A percentile compares a stretch with the other conserved stretches of the same genome.
Conservation (phyloP, 2,888 invertebrate species). For the Andrena hattorfiana region DNA sequence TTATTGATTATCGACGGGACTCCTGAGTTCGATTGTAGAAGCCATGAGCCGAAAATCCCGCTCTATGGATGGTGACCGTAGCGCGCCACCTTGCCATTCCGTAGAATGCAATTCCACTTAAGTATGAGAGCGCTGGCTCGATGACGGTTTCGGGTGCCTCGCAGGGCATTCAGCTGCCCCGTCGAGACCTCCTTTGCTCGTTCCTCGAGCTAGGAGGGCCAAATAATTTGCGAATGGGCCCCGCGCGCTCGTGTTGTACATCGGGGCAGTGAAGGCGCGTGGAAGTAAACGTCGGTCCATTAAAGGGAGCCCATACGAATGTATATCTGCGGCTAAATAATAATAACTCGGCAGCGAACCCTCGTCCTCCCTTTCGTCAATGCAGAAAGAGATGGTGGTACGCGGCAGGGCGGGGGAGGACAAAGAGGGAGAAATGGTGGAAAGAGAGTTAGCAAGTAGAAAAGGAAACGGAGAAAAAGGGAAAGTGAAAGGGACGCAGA, state of each 20-base stretch:
- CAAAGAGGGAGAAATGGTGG: not conserved
- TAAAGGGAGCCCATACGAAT: constrained; percentile 57
- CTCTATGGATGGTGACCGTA: not conserved
- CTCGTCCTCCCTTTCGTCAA: constrained; percentile 43
- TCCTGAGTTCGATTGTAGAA: constrained; percentile 7
- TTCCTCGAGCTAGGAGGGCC: constrained; percentile 19
- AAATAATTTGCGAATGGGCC: constrained; percentile 49
- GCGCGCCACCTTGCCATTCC: constrained; percentile 17
- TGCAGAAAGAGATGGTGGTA: constrained; percentile 12
- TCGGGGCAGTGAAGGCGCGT: constrained; percentile 24
- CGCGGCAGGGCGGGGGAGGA: constrained; percentile 11
- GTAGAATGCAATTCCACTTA: constrained; percentile 39
- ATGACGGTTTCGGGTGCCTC: constrained; percentile 36
- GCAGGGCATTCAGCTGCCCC: constrained; percentile 39
- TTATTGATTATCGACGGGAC: constrained; percentile 22
- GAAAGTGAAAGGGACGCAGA: not conserved
- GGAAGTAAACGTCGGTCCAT: constrained; percentile 64
- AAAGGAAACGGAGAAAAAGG: not conserved
- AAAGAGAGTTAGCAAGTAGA: constrained; percentile 9
- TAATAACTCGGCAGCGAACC: constrained; percentile 63
- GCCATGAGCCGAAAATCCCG: constrained; percentile 1
- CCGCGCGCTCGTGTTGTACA: not conserved
- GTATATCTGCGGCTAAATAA: constrained; percentile 68
- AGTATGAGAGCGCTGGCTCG: constrained; percentile 19
- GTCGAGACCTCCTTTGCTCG: constrained; percentile 42